A percentile compares a stretch with the other conserved stretches of the same genome.
Evolutionary conservation across 2,113 vertebrate genomes (phyloP).

Genomic region (Amphiprion ocellaris): DNA sequence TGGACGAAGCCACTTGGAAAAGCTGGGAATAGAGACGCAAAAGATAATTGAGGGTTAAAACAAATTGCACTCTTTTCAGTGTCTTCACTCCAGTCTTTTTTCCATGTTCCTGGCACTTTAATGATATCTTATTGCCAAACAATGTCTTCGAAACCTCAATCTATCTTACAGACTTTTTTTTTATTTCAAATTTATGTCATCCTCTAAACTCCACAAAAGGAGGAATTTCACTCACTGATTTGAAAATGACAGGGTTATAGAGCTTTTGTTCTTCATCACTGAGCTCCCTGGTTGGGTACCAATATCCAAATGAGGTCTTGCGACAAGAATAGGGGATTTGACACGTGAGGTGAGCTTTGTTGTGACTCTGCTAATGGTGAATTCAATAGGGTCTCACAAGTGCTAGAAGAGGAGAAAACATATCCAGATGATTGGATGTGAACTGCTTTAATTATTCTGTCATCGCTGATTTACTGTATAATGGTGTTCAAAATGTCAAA

Average conservation of each 20-base stretch:
- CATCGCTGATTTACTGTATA: constrained; percentile 25
- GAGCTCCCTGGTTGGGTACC: constrained; percentile 57
- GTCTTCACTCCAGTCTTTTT: constrained; percentile 9
- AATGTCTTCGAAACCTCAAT: constrained; percentile 20
- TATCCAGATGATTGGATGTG: background rate
- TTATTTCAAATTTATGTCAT: constrained; percentile 34
- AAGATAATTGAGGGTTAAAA: constrained; percentile 2
- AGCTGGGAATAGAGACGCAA: constrained; percentile 9
- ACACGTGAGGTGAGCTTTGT: constrained; percentile 19
- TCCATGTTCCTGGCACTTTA: constrained; percentile 10
- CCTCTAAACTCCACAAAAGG: constrained; percentile 25
- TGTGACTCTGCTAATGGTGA: constrained; percentile 6
- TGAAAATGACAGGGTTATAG: constrained; percentile 56
- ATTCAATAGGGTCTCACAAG: constrained; percentile 24
- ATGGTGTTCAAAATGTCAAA: background rate
- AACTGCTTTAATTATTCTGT: constrained; percentile 41
- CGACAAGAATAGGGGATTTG: constrained; percentile 31
- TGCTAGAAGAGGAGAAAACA: background rate
- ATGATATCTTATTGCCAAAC: constrained; percentile 10
- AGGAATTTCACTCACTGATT: constrained; percentile 52
- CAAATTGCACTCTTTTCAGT: constrained; percentile 1
- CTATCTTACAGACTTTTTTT: constrained; percentile 10
- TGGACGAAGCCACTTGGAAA: constrained; percentile 22
- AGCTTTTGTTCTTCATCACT: constrained; percentile 55
- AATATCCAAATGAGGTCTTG: constrained; percentile 52